These are phyloP conservation scores for Oophaga pumilio DNA, from an alignment of 2,113 vertebrate species.

Conservation along the genomic window DNA sequence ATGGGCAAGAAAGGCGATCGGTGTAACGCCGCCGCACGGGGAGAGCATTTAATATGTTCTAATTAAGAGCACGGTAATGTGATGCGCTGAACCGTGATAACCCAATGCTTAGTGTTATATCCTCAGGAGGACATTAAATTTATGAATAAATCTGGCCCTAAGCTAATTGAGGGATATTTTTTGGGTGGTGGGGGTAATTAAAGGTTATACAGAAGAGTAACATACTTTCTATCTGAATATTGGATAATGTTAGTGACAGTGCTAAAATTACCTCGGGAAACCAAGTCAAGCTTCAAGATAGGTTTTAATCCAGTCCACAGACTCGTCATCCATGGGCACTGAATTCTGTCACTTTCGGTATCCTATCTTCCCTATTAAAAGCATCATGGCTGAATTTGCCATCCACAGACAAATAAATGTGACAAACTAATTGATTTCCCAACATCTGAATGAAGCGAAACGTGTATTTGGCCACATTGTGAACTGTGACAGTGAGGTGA, in stretches of 20 bases:
- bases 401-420: conserved; percentile 66
- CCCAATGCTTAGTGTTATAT: conserved; percentile 69
- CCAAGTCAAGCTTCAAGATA: conserved; percentile 55
- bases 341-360: conserved; percentile 65
- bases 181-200: conserved; percentile 68
- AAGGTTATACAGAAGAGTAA: conserved; percentile 66
- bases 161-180: conserved; percentile 70
- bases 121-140: conserved; percentile 71
- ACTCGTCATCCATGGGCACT: conserved; percentile 49
- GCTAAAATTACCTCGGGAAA: conserved; percentile 65
- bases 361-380: conserved; percentile 57
- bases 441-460: conserved; percentile 63
- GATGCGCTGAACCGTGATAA: conserved; percentile 68
- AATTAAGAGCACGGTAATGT: conserved; percentile 71
- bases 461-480: conserved; percentile 39
- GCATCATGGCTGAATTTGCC: conserved; percentile 55
- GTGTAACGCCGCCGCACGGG: conserved; percentile 59
- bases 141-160: conserved; percentile 67
- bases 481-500: conserved; percentile 41
- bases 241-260: conserved; percentile 61
- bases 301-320: conserved; percentile 54
- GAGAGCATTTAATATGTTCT: conserved; percentile 70
- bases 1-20: not conserved
- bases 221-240: conserved; percentile 62
- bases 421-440: conserved; percentile 72